phyloP scores from a whole-genome alignment of 2,113 vertebrate genomes.

The Mormyrus iriodes region DNA sequence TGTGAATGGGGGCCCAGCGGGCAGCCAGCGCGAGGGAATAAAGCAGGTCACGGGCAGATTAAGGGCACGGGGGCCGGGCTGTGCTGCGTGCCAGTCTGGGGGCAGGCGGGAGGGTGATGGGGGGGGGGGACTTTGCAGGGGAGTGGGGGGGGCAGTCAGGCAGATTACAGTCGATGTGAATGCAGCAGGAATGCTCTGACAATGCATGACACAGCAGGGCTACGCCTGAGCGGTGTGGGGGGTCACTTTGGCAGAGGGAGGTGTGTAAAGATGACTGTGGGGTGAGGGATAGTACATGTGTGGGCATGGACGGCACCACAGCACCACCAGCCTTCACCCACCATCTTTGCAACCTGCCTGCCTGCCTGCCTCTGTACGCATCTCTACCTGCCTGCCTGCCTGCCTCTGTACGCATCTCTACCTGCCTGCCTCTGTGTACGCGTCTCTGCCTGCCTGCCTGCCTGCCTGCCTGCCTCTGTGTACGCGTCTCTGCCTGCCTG shows the following conservation, averaged over 20 bases:
- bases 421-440: neutral
- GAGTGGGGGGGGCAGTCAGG: conserved; percentile 39
- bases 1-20: conserved; percentile 50
- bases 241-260: neutral
- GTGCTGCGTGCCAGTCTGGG: conserved; percentile 27
- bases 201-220: neutral
- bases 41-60: conserved; percentile 71
- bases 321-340: neutral
- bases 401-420: neutral
- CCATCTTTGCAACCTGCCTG: neutral
- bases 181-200: conserved; percentile 29
- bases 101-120: conserved; percentile 20
- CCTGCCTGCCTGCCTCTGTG: neutral
- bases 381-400: neutral
- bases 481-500: neutral
- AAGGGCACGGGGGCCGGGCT: conserved; percentile 39
- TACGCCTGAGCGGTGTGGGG: neutral
- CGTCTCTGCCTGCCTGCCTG: neutral
- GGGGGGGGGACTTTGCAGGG: conserved; percentile 25
- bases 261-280: neutral
- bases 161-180: conserved; percentile 39
- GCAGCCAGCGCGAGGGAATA: conserved; percentile 46
- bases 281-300: neutral
- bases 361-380: neutral
- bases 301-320: neutral